Percentiles rank a stretch among this genome's conserved stretches.
Conservation (phyloP, 2,797 vertebrate genomes). For the Enoplosus armatus region DNA sequence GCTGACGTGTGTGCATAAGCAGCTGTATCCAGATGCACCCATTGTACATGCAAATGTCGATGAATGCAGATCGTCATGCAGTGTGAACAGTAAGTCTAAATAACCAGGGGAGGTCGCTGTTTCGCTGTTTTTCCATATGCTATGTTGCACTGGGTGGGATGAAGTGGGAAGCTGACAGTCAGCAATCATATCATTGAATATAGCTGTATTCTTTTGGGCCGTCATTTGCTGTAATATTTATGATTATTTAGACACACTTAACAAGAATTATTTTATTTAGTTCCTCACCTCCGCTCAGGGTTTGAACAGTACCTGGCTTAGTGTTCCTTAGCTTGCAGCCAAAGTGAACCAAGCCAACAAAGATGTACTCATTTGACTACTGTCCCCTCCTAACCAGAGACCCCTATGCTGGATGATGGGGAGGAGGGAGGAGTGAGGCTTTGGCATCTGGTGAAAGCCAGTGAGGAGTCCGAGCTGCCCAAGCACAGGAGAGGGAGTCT, state of each 20-base stretch:
- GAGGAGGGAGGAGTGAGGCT: slow-evolving; percentile 94
- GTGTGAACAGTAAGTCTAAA: neutral
- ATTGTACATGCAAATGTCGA: neutral
- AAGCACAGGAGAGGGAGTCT: slow-evolving; percentile 93
- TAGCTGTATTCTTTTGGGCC: neutral
- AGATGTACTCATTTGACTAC: neutral
- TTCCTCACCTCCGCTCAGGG: neutral
- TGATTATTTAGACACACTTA: no score
- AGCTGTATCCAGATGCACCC: neutral
- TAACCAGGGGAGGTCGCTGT: slow-evolving; percentile 49
- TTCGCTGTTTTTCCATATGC: neutral
- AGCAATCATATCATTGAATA: neutral
- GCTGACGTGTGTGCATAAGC: neutral
- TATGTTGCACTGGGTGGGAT: neutral
- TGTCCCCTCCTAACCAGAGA: slow-evolving; percentile 84
- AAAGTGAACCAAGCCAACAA: neutral
- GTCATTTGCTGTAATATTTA: neutral
- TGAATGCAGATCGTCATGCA: neutral
- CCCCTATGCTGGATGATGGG: slow-evolving; percentile 95
- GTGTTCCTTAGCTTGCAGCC: neutral
- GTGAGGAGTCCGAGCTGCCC: slow-evolving; percentile 93
- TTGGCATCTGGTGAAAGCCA: slow-evolving; percentile 96
- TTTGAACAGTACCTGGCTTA: neutral
- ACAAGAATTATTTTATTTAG: no score
- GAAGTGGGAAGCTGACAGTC: neutral